Evolutionary conservation across 2,113 vertebrate species (phyloP), one percentile per base, ranked within the genome.

Genomic region (Rafetus swinhoei): DNA sequence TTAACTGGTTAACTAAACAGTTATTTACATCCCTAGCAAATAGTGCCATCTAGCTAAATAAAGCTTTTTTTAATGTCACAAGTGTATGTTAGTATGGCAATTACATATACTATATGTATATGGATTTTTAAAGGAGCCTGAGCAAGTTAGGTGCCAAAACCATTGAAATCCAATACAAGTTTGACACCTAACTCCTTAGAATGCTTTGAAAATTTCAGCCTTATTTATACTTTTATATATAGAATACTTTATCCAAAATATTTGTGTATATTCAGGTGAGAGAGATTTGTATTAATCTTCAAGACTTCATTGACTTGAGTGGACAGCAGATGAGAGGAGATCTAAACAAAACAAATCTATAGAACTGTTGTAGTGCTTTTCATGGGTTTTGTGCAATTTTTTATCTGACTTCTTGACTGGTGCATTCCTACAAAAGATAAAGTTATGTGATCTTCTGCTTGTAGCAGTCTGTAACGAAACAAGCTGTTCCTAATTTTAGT

Each of bases 401-500:
- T 72, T 89, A 14, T 94, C 88, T 92, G 87, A 96, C 93, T 74
- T 57, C 53, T 90, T 93, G 76, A 79, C 60, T 89, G 89, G 85
- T 85, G 35, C 77, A 92, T 91, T 93, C 56, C 86, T 94, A 32
- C 79, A 93, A 50, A 79, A 90, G 90, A 94, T 74, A 94, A 92
- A 93, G 69, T 84, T 69, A 92, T 86, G 95, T 91, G 76, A 90
- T 91, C 25, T 93, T 81, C 90, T 74, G 69, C 45, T 27, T 55
- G 79, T 52, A 90, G 94, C 59, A 88, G 91, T 92, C 84, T 82
- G 74, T 90, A 92, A 91, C 92, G 86, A 91, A 97, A 95, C 92
- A 97, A 96, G 84, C 94, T 95, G 95, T 95, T 97, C 93, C 86
- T 92, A 97, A 94, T 95, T 96, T 96, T 90, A 88, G 89, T 94